These are phyloP conservation scores for Drosophila paulistorum DNA, from an alignment of 1,140 invertebrate genomes.

Conservation along the genomic window DNA sequence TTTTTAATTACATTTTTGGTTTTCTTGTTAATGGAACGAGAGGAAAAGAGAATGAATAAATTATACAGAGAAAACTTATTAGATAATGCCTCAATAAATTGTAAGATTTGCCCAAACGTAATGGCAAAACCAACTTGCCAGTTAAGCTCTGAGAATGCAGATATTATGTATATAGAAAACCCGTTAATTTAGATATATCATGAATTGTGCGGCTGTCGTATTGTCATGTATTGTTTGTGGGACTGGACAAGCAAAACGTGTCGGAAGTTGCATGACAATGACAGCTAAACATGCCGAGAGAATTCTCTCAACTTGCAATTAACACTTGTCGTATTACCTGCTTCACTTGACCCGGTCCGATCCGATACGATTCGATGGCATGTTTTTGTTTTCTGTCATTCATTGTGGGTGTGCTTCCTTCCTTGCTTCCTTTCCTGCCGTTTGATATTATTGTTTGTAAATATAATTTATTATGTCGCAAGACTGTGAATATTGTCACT, in stretches of 20 bases:
- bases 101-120: not conserved
- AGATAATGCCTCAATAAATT: no score
- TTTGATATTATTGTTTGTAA: conserved; percentile 56
- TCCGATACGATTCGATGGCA: conserved; percentile 7
- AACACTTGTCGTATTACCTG: conserved; percentile 58
- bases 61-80: not conserved
- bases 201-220: conserved; percentile 25
- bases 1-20: not conserved
- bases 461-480: conserved; percentile 59
- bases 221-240: conserved; percentile 22
- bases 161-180: conserved; percentile 21
- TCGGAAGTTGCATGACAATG: conserved; percentile 71
- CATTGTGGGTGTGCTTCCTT: conserved; percentile 39
- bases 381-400: conserved; percentile 44
- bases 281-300: conserved; percentile 40
- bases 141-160: conserved; percentile 1
- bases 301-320: conserved; percentile 55
- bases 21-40: not conserved
- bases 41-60: no score
- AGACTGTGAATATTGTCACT: conserved; percentile 46
- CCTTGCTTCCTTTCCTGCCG: conserved; percentile 32
- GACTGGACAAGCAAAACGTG: conserved; percentile 66
- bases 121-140: not conserved
- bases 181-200: conserved; percentile 62
- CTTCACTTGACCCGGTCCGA: conserved; percentile 48